These are phyloP conservation scores for Leiothrix lutea DNA, from an alignment of 2,113 vertebrate genomes.

Conservation along the genomic window DNA sequence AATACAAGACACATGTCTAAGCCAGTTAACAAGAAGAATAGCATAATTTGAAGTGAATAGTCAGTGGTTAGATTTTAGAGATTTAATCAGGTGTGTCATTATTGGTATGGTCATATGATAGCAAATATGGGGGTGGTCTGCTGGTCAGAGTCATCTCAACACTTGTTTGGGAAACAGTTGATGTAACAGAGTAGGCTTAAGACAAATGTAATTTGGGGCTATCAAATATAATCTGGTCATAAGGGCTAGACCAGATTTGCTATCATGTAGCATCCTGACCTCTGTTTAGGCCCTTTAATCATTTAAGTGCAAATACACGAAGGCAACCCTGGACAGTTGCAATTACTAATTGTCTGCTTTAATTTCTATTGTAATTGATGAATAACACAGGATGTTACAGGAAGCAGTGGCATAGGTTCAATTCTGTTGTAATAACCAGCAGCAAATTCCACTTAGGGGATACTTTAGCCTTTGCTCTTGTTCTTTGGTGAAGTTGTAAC, in stretches of 20 bases:
- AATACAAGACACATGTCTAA: not conserved
- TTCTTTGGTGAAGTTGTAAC: not conserved
- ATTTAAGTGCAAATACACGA: not conserved
- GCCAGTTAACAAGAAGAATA: not conserved
- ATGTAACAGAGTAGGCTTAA: not conserved
- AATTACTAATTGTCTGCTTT: not conserved
- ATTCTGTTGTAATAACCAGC: not conserved
- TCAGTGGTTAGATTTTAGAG: not conserved
- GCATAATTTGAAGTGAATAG: not conserved
- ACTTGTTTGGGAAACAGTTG: not conserved
- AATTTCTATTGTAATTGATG: not conserved
- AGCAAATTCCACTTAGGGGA: not conserved
- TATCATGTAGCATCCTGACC: not conserved
- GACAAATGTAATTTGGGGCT: not conserved
- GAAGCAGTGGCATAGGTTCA: not conserved
- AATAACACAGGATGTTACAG: not conserved
- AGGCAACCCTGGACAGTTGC: not conserved
- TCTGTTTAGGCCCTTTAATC: not conserved
- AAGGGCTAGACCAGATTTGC: not conserved
- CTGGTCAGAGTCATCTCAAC: not conserved
- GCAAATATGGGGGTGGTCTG: not conserved
- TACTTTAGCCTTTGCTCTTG: not conserved
- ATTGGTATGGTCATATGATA: not conserved
- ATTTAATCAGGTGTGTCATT: not conserved
- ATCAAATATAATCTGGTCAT: not conserved